Percentiles rank a stretch among this genome's conserved stretches.
phyloP scores from a whole-genome alignment of 2,797 vertebrate species.

The Danio jaintianensis region DNA sequence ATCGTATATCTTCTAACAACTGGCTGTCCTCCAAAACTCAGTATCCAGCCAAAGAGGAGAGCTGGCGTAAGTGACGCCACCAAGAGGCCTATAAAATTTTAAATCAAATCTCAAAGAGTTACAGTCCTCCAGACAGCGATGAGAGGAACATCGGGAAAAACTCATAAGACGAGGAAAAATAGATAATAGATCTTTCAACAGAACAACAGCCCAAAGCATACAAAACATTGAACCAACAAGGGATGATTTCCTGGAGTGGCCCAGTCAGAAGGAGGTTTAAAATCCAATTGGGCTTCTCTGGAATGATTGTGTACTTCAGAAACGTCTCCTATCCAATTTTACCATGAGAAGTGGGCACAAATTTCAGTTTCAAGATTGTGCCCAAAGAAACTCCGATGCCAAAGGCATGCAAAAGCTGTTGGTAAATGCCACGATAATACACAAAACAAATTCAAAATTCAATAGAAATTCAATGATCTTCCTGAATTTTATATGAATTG shows the following conservation, averaged over 20 bases:
- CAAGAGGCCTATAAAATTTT: not conserved
- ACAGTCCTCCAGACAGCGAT: slow-evolving; percentile 18
- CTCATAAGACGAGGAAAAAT: not conserved
- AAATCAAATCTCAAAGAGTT: not conserved
- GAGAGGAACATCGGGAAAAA: not conserved
- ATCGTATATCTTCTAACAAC: slow-evolving; percentile 2
- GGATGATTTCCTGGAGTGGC: not conserved
- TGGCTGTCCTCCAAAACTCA: slow-evolving; percentile 27
- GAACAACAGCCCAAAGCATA: not conserved
- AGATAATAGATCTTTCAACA: not conserved
- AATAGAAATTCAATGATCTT: not conserved
- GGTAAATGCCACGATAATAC: not conserved
- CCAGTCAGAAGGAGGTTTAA: not conserved
- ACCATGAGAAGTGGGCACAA: not conserved
- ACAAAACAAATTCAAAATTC: not conserved
- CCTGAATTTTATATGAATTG: not conserved
- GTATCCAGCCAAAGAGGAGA: not conserved
- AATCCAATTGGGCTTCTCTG: not conserved
- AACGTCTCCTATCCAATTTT: not conserved
- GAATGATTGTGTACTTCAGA: not conserved
- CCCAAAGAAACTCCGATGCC: not conserved
- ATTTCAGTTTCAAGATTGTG: not conserved
- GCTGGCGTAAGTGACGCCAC: not conserved
- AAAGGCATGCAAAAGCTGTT: not conserved
- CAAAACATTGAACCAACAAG: not conserved